Percentiles rank a stretch among this genome's conserved stretches.
Conservation (phyloP, 92 coral and sea anemone species). For the Zoanthus solanderi region DNA sequence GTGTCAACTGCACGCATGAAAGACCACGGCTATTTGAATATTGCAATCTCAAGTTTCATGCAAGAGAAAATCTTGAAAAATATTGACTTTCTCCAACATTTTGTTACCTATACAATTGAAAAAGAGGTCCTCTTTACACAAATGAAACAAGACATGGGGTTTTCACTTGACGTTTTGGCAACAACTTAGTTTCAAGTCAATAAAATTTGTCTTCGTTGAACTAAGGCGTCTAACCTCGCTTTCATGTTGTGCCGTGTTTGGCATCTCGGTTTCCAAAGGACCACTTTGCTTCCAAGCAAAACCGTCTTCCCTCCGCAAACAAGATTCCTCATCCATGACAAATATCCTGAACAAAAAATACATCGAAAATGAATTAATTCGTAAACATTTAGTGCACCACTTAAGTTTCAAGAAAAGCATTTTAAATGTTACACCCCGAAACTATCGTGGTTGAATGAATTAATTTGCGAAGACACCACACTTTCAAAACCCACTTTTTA, state of each 20-base stretch:
- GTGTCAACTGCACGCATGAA: slow-evolving; percentile 50
- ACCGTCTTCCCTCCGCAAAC: slow-evolving; percentile 28
- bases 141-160: not conserved
- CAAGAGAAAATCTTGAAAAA: slow-evolving; percentile 43
- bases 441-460: slow-evolving; percentile 22
- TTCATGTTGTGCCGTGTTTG: slow-evolving; percentile 40
- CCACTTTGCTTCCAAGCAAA: slow-evolving; percentile 36
- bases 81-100: slow-evolving; percentile 13
- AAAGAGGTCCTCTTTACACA: not conserved
- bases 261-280: slow-evolving; percentile 18
- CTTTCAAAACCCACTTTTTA: slow-evolving; percentile 37
- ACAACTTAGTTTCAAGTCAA: slow-evolving; percentile 3
- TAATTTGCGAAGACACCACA: slow-evolving; percentile 36
- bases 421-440: slow-evolving; percentile 36
- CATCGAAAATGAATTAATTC: slow-evolving; percentile 1
- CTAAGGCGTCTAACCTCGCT: slow-evolving; percentile 53
- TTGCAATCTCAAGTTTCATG: slow-evolving; percentile 41
- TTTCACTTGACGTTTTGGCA: not conserved
- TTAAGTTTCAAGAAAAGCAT: slow-evolving; percentile 19
- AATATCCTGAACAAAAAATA: slow-evolving; percentile 12
- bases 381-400: not conserved
- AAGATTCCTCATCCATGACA: slow-evolving; percentile 28
- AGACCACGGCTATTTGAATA: slow-evolving; percentile 46
- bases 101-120: not conserved
- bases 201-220: slow-evolving; percentile 27